A percentile compares a stretch with the other conserved stretches of the same genome.
Conservation (phyloP, 2,888 invertebrate genomes). For the Sthenelais limicola region DNA sequence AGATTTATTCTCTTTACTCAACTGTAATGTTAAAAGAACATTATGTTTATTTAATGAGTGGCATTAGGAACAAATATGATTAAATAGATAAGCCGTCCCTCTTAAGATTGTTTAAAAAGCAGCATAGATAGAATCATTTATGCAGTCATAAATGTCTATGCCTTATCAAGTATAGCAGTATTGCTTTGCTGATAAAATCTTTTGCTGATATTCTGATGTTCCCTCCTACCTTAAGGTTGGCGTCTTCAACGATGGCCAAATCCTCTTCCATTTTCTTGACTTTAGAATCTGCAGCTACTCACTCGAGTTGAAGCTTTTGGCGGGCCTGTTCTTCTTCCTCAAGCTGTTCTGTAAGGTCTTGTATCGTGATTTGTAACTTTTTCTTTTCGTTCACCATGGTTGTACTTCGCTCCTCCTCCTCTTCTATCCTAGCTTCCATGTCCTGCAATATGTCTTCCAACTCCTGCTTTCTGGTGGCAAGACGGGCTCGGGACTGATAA, state of each 20-base stretch:
- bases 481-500: constrained; percentile 81
- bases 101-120: too few species aligned
- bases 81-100: too few species aligned
- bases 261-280: constrained; percentile 97
- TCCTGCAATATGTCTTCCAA: constrained; percentile 97
- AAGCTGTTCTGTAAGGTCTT: constrained; percentile 75
- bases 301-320: constrained; percentile 97
- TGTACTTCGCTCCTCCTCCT: constrained; percentile 92
- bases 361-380: constrained; percentile 91
- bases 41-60: not conserved
- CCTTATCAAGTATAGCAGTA: too few species aligned
- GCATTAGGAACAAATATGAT: too few species aligned
- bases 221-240: constrained; percentile 82
- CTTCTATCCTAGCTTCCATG: constrained; percentile 94
- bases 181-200: too few species aligned
- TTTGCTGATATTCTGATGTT: not conserved
- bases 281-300: constrained; percentile 92
- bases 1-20: constrained; percentile 93
- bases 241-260: constrained; percentile 88
- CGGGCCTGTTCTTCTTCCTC: constrained; percentile 95
- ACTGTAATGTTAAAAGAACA: constrained; percentile 64
- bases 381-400: constrained; percentile 91
- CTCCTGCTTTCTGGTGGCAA: constrained; percentile 83
- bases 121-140: too few species aligned
- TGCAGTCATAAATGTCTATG: too few species aligned